These are phyloP conservation scores for Melipona quadrifasciata DNA, from an alignment of 1,140 invertebrate genomes.

Conservation along the genomic window DNA sequence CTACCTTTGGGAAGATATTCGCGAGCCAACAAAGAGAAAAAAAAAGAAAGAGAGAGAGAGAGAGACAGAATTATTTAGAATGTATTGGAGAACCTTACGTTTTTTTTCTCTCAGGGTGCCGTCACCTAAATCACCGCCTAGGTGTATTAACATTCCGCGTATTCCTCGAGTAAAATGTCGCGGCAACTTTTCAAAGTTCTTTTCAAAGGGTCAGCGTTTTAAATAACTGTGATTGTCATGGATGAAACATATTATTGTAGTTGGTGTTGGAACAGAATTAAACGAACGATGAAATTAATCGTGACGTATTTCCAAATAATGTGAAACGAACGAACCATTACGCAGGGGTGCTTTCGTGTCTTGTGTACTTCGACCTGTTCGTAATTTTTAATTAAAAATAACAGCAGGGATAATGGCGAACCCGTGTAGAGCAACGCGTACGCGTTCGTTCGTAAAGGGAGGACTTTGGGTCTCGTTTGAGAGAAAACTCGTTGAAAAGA, in stretches of 20 bases:
- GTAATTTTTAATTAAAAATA: conserved; percentile 44
- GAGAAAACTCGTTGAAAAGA: neutral
- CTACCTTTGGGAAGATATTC: conserved; percentile 44
- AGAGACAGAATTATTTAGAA: conserved; percentile 24
- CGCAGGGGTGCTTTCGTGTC: neutral
- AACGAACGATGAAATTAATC: neutral
- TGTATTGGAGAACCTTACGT: neutral
- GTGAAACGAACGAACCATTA: neutral
- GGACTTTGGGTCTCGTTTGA: neutral
- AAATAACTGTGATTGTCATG: neutral
- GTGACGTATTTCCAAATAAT: neutral
- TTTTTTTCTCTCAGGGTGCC: neutral
- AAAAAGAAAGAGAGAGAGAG: conserved; percentile 27
- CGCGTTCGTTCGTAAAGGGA: neutral
- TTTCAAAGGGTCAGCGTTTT: neutral
- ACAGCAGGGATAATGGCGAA: conserved; percentile 34
- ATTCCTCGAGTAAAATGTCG: too few relatives aligned
- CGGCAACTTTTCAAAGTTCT: too few relatives aligned
- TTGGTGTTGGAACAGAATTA: too few relatives aligned
- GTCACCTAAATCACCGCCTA: conserved; percentile 1
- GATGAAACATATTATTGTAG: too few relatives aligned
- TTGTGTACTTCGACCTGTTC: neutral
- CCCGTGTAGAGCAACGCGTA: conserved; percentile 14
- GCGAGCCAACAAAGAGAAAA: neutral
- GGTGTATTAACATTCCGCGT: neutral